Conservation (phyloP, 2,888 invertebrate genomes). For the Falcaria lacertinaria region DNA sequence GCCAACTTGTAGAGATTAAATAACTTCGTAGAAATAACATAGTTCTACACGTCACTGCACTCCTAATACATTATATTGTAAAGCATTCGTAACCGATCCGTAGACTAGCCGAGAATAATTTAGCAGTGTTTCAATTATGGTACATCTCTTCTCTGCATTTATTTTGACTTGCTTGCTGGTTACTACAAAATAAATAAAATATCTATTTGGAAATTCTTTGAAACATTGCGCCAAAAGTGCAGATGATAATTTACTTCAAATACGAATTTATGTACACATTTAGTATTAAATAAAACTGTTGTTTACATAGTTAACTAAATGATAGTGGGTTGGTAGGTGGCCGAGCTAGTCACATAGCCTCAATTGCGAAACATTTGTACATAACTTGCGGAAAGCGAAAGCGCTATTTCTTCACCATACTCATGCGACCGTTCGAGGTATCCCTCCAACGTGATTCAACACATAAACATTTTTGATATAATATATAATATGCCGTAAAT, state of each 20-base stretch:
- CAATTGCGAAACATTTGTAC: slow-evolving; percentile 73
- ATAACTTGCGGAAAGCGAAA: slow-evolving; percentile 76
- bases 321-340: slow-evolving; percentile 38
- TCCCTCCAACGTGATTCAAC: slow-evolving; percentile 28
- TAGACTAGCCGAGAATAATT: too few species aligned
- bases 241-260: too few species aligned
- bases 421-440: slow-evolving; percentile 40
- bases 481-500: too few species aligned
- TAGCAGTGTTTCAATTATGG: too few species aligned
- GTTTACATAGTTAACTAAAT: slow-evolving; percentile 15
- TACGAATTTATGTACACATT: neutral
- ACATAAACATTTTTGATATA: too few species aligned
- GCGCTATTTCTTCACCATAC: slow-evolving; percentile 71
- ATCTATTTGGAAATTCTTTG: too few species aligned
- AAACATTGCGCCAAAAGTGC: too few species aligned
- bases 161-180: neutral
- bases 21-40: neutral
- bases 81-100: slow-evolving; percentile 30
- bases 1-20: neutral
- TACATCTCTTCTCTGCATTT: slow-evolving; percentile 2
- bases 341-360: slow-evolving; percentile 64
- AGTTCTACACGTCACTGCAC: slow-evolving; percentile 30
- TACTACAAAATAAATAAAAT: neutral
- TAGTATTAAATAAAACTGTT: slow-evolving; percentile 2
- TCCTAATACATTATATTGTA: slow-evolving; percentile 44